phyloP scores from a whole-genome alignment of 2,797 vertebrate species.

The Glossophaga mutica region DNA sequence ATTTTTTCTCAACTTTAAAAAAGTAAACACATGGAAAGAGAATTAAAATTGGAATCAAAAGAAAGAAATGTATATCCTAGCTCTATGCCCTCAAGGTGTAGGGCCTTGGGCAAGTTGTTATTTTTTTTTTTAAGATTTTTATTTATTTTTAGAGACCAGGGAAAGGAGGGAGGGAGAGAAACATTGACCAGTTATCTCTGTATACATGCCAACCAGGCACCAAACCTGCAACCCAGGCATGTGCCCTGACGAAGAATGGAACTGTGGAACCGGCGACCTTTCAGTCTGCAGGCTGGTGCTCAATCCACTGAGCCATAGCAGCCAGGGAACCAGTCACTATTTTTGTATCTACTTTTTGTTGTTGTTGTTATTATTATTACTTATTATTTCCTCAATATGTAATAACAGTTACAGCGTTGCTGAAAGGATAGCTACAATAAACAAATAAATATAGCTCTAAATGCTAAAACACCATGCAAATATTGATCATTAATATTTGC shows the following conservation, averaged over 20 bases:
- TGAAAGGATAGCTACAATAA: background rate
- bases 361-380: background rate
- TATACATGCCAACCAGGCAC: too few species aligned
- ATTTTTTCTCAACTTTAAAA: background rate
- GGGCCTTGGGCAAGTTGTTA: background rate
- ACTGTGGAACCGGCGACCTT: background rate
- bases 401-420: background rate
- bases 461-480: background rate
- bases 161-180: too few species aligned
- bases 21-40: background rate
- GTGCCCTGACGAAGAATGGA: background rate
- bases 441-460: background rate
- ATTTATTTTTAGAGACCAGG: too few species aligned
- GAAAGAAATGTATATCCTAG: background rate
- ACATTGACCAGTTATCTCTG: too few species aligned
- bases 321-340: background rate
- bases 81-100: background rate
- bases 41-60: background rate
- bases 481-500: background rate
- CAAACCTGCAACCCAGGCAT: too few species aligned
- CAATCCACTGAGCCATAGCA: background rate
- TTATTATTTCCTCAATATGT: background rate
- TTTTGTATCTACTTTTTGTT: background rate
- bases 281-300: background rate
- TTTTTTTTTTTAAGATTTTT: too few species aligned